Conservation (phyloP, 2,797 vertebrate genomes). For the Neoniphon sammara region DNA sequence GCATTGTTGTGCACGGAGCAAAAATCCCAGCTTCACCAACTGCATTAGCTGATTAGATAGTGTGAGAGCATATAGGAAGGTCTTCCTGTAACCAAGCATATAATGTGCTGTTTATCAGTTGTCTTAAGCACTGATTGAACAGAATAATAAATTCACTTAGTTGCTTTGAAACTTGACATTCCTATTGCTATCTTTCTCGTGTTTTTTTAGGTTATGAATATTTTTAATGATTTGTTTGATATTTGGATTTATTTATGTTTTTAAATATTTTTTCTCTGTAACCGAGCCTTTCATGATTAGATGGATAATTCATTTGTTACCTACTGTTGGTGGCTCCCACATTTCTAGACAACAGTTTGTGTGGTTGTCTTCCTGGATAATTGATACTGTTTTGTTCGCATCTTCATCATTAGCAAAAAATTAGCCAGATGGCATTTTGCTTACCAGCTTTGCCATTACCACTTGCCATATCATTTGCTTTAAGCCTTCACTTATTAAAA, state of each 20-base stretch:
- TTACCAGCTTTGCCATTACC: background rate
- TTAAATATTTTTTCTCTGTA: background rate
- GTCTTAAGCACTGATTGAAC: background rate
- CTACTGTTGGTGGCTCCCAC: background rate
- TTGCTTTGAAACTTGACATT: background rate
- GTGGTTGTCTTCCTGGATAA: background rate
- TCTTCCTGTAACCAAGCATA: background rate
- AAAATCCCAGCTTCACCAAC: background rate
- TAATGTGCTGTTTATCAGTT: too few relatives aligned
- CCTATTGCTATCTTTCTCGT: background rate
- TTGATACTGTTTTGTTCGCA: background rate
- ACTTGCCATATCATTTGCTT: background rate
- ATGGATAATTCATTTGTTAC: background rate
- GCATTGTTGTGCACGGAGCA: constrained; percentile 1
- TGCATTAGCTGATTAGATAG: constrained; percentile 1
- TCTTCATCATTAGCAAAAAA: too few relatives aligned
- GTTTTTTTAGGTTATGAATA: background rate
- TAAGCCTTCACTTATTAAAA: constrained; percentile 7
- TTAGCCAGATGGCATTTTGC: constrained; percentile 9
- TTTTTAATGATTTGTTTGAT: too few relatives aligned
- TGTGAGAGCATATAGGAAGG: background rate
- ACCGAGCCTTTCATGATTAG: too few relatives aligned
- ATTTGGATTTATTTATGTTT: too few relatives aligned
- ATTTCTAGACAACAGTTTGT: background rate
- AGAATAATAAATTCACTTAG: background rate